Evolutionary conservation across 2,797 vertebrate species (phyloP), one percentile per base, ranked within the genome.

Genomic region (Eidolon dupreanum): DNA sequence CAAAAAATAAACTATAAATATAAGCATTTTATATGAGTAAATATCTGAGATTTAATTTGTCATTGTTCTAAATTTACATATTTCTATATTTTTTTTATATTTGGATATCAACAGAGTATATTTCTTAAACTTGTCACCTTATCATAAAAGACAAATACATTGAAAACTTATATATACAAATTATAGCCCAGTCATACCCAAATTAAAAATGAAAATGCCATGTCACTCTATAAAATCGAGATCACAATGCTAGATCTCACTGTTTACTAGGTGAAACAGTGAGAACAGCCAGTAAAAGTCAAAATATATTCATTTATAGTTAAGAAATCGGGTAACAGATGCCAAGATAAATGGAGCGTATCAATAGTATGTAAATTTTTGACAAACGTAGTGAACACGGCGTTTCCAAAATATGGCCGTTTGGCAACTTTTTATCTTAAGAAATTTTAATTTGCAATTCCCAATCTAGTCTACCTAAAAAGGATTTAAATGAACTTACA

Each of bases 251-350:
- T 36, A 89, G 53, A 19, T 59, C 3, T 70, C 17, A 15, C 9
- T 68, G 5, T 38, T 74, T 96, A 22, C 41, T 43, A 24, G 28
- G 43, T 38, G 33, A 33, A 33, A 33, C 33, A 33, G 33, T 33
- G 33, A 53, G 33, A 91, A 59, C 20, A 97, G 33, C 1, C 65
- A 87, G 61, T 26, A 20, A 88, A 79, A 83, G 53, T 20, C 65
- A 57, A 53, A 95, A 85, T 59, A 22, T 70, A 10, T 15, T 74
- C 55, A 38, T 94, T 95, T 95, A 36, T 90, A 57, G 43, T 70
- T 94, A 73, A 93, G 82, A 93, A 94, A 73, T 70, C 88, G 33
- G 31, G 10, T 79, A 90, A 73, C 73, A 95, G 85, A 96, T 94
- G 85, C 77, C 75, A 82, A 73, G 57, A 73, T 90, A 93, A 94